These are phyloP conservation scores for Caenorhabditis drosophilae DNA, from an alignment of 2,888 invertebrate genomes.

Conservation along the genomic window DNA sequence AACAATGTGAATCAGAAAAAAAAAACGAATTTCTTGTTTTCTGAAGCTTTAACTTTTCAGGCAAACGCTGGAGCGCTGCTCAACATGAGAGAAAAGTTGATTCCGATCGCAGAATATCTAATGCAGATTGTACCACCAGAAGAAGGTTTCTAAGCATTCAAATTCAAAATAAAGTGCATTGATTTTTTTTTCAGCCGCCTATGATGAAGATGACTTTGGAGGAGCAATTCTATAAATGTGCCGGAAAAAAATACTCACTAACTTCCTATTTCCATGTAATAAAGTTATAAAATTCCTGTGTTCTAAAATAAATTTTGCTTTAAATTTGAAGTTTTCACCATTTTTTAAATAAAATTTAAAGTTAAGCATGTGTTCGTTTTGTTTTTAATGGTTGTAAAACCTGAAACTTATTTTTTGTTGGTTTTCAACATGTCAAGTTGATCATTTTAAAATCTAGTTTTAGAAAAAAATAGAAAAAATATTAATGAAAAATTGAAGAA, in stretches of 20 bases:
- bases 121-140: slow-evolving; percentile 28
- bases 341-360: no score
- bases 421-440: no score
- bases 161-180: slow-evolving; percentile 6
- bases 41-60: slow-evolving; percentile 2
- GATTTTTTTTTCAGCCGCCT: slow-evolving; percentile 5
- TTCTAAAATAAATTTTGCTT: no score
- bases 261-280: not conserved
- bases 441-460: no score
- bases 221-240: slow-evolving; percentile 1
- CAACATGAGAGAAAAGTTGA: slow-evolving; percentile 25
- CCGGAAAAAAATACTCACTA: not conserved
- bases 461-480: no score
- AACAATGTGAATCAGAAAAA: slow-evolving; percentile 3
- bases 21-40: not conserved
- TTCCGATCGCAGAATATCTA: slow-evolving; percentile 22
- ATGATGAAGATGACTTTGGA: not conserved
- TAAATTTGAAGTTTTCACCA: no score
- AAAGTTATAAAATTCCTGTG: no score
- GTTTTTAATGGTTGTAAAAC: no score
- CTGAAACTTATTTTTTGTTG: no score
- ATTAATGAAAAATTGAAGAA: no score
- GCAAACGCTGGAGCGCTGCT: slow-evolving; percentile 33
- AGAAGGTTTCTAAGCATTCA: slow-evolving; percentile 13
- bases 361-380: no score